Evolutionary conservation across 1,140 invertebrate species (phyloP).

Genomic region (Neodiprion pinetum): DNA sequence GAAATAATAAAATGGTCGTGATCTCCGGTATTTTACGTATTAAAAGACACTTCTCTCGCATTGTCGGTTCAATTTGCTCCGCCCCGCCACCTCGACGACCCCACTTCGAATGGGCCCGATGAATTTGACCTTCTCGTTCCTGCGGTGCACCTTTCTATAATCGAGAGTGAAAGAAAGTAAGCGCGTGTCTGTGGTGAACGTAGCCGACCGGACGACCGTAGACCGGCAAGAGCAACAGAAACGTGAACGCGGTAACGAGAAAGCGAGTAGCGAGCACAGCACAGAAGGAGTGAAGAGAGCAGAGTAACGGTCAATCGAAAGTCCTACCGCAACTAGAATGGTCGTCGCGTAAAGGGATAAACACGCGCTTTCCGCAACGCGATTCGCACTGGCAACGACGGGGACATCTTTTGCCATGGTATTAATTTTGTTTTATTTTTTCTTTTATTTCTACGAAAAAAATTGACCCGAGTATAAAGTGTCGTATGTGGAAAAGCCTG

Average conservation of each 20-base stretch:
- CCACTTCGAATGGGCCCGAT: not conserved
- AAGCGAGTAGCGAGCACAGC: not conserved
- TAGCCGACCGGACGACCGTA: not conserved
- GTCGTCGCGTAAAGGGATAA: too few species aligned
- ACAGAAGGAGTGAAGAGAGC: not conserved
- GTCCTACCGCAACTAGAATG: not conserved
- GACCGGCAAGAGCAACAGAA: not conserved
- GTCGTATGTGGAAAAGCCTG: too few species aligned
- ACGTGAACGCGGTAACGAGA: not conserved
- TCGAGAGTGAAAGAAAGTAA: conserved; percentile 2
- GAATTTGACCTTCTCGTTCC: not conserved
- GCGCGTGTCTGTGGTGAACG: not conserved
- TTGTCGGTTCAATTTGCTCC: not conserved
- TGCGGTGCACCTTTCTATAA: not conserved
- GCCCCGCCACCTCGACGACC: not conserved
- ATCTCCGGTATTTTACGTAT: conserved; percentile 5
- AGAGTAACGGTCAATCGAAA: not conserved
- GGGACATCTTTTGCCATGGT: too few species aligned
- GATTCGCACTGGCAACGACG: too few species aligned
- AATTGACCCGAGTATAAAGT: too few species aligned
- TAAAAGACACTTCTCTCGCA: not conserved
- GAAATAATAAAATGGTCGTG: not conserved
- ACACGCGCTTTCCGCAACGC: too few species aligned
- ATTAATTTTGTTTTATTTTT: too few species aligned
- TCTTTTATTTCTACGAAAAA: too few species aligned